Conservation (phyloP, 2,888 invertebrate species). For the Monoplex corrugatus region DNA sequence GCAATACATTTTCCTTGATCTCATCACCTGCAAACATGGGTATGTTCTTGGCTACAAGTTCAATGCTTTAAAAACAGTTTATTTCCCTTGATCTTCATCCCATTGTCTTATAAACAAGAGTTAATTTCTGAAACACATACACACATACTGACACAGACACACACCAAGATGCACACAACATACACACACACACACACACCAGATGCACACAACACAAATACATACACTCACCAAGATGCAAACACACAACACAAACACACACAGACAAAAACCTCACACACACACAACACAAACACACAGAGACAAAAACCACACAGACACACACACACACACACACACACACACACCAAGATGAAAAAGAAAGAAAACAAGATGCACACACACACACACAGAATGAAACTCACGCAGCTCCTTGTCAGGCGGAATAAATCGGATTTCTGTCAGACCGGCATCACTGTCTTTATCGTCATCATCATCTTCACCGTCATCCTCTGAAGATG, state of each 20-base stretch:
- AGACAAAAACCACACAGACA: background rate
- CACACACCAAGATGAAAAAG: background rate
- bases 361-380: background rate
- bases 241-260: background rate
- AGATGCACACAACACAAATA: background rate
- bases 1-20: no score
- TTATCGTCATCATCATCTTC: background rate
- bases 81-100: no score
- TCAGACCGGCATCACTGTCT: background rate
- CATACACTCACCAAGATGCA: background rate
- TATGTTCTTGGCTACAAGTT: no score
- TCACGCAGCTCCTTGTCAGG: slow-evolving; percentile 28
- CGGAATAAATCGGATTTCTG: slow-evolving; percentile 29
- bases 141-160: background rate
- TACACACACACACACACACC: background rate
- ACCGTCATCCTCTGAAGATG: background rate
- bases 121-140: background rate
- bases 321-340: background rate
- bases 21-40: no score
- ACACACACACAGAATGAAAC: background rate
- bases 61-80: no score
- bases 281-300: background rate
- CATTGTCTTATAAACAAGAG: no score
- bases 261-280: background rate
- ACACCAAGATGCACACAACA: background rate